phyloP scores from a whole-genome alignment of 92 coral and sea anemone genomes.

The Zoanthus sociatus region DNA sequence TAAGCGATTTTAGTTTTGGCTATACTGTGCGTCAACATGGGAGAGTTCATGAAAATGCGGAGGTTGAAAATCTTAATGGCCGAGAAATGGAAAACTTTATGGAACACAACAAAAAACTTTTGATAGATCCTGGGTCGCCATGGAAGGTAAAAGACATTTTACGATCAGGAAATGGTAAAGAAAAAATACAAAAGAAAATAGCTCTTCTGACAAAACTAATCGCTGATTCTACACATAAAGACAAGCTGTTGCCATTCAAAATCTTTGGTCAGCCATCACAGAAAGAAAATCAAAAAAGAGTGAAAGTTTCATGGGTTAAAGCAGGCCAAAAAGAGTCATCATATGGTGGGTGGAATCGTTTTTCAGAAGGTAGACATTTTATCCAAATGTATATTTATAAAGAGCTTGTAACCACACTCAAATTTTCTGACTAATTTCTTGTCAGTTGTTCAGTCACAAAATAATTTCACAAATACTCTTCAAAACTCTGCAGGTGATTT shows the following conservation, averaged over 20 bases:
- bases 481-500: not conserved
- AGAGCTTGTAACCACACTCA: not conserved
- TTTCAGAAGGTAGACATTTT: not conserved
- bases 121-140: not conserved
- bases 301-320: conserved; percentile 20
- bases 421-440: not conserved
- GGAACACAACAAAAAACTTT: not conserved
- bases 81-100: not conserved
- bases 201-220: not conserved
- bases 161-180: not conserved
- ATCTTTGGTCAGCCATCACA: not conserved
- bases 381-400: not conserved
- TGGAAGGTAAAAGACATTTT: not conserved
- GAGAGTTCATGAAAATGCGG: not conserved
- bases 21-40: not conserved
- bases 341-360: conserved; percentile 25
- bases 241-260: conserved; percentile 3
- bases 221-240: not conserved
- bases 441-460: not conserved
- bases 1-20: not conserved
- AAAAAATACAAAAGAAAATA: not conserved
- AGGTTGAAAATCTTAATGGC: not conserved
- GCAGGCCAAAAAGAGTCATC: conserved; percentile 7
- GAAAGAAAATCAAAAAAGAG: not conserved
- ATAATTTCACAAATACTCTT: not conserved